These are phyloP conservation scores for Aplochiton taeniatus DNA, from an alignment of 2,797 vertebrate genomes.

Conservation along the genomic window DNA sequence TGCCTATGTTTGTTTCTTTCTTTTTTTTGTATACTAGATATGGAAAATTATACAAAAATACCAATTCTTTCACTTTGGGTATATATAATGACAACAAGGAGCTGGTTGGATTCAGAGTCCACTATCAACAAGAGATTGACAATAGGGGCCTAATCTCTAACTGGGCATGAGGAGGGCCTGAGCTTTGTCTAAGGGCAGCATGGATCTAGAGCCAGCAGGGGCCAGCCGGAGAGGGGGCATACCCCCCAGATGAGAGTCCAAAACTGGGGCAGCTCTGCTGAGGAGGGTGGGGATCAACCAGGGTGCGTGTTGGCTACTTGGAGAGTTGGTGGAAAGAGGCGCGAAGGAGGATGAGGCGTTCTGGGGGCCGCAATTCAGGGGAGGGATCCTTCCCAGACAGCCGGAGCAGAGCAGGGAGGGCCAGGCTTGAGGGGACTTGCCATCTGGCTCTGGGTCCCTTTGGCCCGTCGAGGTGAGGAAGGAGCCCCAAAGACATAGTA, in stretches of 20 bases:
- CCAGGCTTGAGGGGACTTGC: constrained; percentile 38
- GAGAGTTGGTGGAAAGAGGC: constrained; percentile 10
- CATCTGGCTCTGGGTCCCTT: constrained; percentile 28
- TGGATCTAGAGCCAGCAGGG: constrained; percentile 74
- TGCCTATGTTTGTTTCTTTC: background rate
- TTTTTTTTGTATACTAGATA: constrained; percentile 11
- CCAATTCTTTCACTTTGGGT: constrained; percentile 3
- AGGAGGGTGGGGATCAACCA: constrained; percentile 39
- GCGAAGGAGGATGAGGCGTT: constrained; percentile 62
- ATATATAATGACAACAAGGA: constrained; percentile 12
- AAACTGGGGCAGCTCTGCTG: constrained; percentile 15
- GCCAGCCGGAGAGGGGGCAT: constrained; percentile 62
- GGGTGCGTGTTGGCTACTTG: constrained; percentile 20
- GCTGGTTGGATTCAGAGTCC: background rate
- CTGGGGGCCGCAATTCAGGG: constrained; percentile 60
- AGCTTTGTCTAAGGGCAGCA: constrained; percentile 81
- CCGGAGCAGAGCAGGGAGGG: constrained; percentile 61
- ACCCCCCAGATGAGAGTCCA: constrained; percentile 47
- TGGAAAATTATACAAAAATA: constrained; percentile 36
- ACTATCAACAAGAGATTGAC: background rate
- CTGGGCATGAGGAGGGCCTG: constrained; percentile 86
- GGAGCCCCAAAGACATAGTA: constrained; percentile 81
- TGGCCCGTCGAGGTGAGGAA: constrained; percentile 76
- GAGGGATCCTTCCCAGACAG: constrained; percentile 66
- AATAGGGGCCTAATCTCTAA: constrained; percentile 54